Evolutionary conservation across 1,140 invertebrate genomes (phyloP).

Genomic region (Rhopalosiphum maidis): DNA sequence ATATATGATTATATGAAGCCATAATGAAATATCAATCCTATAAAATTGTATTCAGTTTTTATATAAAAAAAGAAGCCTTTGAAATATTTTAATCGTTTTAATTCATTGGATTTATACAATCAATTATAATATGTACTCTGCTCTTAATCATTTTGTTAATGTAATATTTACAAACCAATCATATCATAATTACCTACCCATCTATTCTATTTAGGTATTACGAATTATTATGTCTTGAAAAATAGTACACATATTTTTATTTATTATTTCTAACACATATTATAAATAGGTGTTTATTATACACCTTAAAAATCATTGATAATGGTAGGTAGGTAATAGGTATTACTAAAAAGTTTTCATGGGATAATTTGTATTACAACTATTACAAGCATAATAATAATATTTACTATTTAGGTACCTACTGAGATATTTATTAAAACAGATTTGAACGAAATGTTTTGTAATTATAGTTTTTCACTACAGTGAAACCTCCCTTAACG

Average conservation of each 20-base stretch:
- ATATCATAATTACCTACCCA: background rate
- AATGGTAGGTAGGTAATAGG: background rate
- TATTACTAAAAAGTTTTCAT: background rate
- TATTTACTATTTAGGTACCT: background rate
- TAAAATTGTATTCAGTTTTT: conserved; percentile 31
- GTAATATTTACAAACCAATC: background rate
- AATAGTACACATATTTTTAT: background rate
- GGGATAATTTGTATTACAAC: too few relatives aligned
- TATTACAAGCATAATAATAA: too few relatives aligned
- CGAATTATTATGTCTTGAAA: background rate
- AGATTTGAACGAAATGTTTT: background rate
- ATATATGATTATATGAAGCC: conserved; percentile 45
- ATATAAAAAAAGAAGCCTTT: conserved; percentile 45
- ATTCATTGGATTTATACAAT: conserved; percentile 43
- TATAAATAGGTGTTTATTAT: background rate
- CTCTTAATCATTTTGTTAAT: background rate
- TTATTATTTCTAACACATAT: background rate
- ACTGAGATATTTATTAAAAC: background rate
- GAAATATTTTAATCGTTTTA: conserved; percentile 39
- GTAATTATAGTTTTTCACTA: background rate
- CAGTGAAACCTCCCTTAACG: too few relatives aligned
- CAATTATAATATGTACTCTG: conserved; percentile 7
- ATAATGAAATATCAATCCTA: conserved; percentile 46
- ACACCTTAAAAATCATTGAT: too few relatives aligned
- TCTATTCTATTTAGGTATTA: background rate